Evolutionary conservation across 2,113 vertebrate species (phyloP), one percentile per base, ranked within the genome.

Genomic region (Psittacara wagleri): DNA sequence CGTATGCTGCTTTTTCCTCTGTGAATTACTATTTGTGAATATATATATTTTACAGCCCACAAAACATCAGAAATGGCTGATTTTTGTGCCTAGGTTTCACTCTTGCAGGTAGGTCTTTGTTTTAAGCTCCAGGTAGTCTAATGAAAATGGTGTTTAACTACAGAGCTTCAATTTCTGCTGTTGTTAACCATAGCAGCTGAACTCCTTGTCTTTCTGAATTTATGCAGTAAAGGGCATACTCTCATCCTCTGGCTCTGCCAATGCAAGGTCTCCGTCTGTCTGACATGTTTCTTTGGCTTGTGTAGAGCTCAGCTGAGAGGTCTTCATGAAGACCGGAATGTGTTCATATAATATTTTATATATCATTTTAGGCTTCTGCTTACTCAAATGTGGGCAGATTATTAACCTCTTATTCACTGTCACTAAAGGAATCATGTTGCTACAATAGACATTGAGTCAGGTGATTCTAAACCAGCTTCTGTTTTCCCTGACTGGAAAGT

Each of bases 361-460:
- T 86, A 94, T 88, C 90, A 86, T 93, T 96, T 96, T 92, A 94
- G 95, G 92, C 91, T 94, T 17, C 80, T 90, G 78, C 90, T 83
- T 93, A 55, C 90, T 77, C 46, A 75, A 37, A 31, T 5, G 23
- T 41, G 75, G 86, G 80, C 74, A 80, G 83, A 62, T 2, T 7
- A 59, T 83, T 96, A 93, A 93, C 80, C 76, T 92, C 64, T 91
- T 74, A 11, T 48, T 93, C 27, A 2, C 86, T 77, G 11, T 67
- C 48, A 2, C 64, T 48, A n/a, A 9, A 78, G 3, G 2, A 90
- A 16, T 8, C 0, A 0, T 57, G 75, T 68, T 37, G 51, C 64
- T 48, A 6, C n/a, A 86, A 77, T 63, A 62, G 68, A 9, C 35
- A 27, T 27, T 52, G 33, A 13, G 25, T 83, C 64, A 67, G 69